Conservation (phyloP, 1,140 invertebrate species). For the Schmidtea mediterranea region DNA sequence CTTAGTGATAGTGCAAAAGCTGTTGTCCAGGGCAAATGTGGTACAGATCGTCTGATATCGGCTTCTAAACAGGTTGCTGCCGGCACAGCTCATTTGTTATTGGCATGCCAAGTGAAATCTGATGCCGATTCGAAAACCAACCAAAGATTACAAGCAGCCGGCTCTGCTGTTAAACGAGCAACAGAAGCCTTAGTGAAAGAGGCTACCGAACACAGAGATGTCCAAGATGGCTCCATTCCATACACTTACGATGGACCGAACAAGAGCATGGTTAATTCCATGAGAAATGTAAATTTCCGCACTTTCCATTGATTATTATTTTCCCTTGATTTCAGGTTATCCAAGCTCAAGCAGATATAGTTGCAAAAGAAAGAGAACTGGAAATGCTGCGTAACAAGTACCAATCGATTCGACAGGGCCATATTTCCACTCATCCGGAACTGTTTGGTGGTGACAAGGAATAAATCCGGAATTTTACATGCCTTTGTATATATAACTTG, state of each 20-base stretch:
- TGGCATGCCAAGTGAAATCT: slow-evolving; percentile 91
- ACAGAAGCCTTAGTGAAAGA: slow-evolving; percentile 81
- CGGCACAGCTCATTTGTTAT: slow-evolving; percentile 75
- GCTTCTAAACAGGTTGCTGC: slow-evolving; percentile 82
- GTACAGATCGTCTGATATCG: slow-evolving; percentile 80
- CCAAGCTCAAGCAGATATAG: slow-evolving; percentile 38
- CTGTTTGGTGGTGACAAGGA: too few species aligned
- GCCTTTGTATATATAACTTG: too few species aligned
- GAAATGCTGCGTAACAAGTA: slow-evolving; percentile 64
- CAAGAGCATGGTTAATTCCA: slow-evolving; percentile 59
- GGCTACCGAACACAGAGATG: slow-evolving; percentile 64
- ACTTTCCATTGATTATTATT: not conserved
- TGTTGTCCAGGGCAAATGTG: slow-evolving; percentile 66
- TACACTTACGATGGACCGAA: slow-evolving; percentile 47
- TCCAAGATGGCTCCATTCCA: slow-evolving; percentile 49
- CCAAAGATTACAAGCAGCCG: slow-evolving; percentile 61
- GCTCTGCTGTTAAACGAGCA: slow-evolving; percentile 81
- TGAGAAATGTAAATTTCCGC: slow-evolving; percentile 18
- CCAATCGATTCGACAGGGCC: slow-evolving; percentile 30
- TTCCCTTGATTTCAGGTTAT: slow-evolving; percentile 19
- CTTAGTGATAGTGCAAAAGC: slow-evolving; percentile 86
- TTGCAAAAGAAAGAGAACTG: slow-evolving; percentile 68
- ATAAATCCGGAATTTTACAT: too few species aligned
- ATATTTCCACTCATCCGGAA: slow-evolving; percentile 17
- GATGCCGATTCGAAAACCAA: slow-evolving; percentile 75